Evolutionary conservation across 1,140 invertebrate species (phyloP).

Genomic region (Ridgeia piscesae): DNA sequence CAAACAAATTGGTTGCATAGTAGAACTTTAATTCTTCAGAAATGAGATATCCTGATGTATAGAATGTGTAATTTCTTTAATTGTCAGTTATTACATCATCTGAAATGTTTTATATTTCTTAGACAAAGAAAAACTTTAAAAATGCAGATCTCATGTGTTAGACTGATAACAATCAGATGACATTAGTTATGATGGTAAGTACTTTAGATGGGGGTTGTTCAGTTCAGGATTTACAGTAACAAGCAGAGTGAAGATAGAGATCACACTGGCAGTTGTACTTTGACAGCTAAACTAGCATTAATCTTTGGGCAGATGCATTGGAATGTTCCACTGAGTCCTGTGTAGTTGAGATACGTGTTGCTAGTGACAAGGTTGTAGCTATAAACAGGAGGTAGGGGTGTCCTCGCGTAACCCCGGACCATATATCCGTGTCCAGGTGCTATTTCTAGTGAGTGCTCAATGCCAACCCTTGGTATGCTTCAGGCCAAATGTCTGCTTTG

Average conservation of each 20-base stretch:
- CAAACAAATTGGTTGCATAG: neutral
- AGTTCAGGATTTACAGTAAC: neutral
- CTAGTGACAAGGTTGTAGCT: neutral
- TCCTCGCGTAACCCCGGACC: neutral
- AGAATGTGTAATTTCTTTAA: too few species aligned
- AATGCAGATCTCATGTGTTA: neutral
- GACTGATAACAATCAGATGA: neutral
- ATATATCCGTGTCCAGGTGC: neutral
- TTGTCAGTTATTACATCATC: too few species aligned
- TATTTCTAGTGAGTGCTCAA: neutral
- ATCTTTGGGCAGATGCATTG: neutral
- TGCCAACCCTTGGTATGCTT: neutral
- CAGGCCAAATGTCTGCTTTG: neutral
- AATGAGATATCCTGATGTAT: too few species aligned
- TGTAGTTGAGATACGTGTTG: neutral
- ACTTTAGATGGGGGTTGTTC: neutral
- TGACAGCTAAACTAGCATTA: neutral
- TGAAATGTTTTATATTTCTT: neutral
- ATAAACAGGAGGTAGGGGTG: neutral
- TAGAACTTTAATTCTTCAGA: too few species aligned
- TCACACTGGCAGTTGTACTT: neutral
- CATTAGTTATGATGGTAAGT: neutral
- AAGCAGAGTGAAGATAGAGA: neutral
- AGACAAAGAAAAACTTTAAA: neutral
- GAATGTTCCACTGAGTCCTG: neutral